These are phyloP conservation scores for Stramonita haemastoma DNA, from an alignment of 2,888 invertebrate species.

Conservation along the genomic window DNA sequence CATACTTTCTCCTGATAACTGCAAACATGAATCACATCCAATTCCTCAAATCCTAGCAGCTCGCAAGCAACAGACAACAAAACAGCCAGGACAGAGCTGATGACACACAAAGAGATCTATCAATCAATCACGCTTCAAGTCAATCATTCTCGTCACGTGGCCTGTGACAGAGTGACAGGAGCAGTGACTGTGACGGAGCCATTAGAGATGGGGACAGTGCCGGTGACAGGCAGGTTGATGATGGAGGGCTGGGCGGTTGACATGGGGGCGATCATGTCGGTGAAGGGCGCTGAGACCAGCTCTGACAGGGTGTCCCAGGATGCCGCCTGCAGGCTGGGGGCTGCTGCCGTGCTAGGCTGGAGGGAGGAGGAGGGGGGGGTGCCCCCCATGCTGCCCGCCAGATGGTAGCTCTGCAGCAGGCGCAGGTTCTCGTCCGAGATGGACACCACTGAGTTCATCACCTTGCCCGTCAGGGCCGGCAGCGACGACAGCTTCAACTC, in stretches of 20 bases:
- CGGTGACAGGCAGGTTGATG: conserved; percentile 37
- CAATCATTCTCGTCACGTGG: background rate
- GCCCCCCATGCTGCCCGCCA: background rate
- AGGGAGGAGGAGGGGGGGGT: background rate
- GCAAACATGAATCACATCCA: background rate
- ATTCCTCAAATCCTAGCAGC: background rate
- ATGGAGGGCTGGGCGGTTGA: conserved; percentile 20
- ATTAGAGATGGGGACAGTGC: conserved; percentile 17
- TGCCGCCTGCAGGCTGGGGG: conserved; percentile 24
- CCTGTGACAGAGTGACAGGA: conserved; percentile 11
- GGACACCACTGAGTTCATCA: background rate
- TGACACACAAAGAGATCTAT: too few relatives aligned
- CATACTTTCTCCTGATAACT: background rate
- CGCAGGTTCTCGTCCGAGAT: conserved; percentile 16
- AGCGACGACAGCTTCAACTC: conserved; percentile 13
- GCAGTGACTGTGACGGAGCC: conserved; percentile 27
- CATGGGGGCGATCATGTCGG: conserved; percentile 17
- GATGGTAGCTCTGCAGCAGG: conserved; percentile 12
- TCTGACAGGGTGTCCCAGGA: conserved; percentile 32
- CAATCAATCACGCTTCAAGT: background rate
- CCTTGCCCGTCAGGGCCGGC: background rate
- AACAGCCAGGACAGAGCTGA: background rate
- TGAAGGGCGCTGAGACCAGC: conserved; percentile 18
- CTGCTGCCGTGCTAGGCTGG: background rate
- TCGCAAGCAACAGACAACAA: background rate